Evolutionary conservation across 2,888 invertebrate genomes (phyloP).

Genomic region (Sympetrum striolatum): DNA sequence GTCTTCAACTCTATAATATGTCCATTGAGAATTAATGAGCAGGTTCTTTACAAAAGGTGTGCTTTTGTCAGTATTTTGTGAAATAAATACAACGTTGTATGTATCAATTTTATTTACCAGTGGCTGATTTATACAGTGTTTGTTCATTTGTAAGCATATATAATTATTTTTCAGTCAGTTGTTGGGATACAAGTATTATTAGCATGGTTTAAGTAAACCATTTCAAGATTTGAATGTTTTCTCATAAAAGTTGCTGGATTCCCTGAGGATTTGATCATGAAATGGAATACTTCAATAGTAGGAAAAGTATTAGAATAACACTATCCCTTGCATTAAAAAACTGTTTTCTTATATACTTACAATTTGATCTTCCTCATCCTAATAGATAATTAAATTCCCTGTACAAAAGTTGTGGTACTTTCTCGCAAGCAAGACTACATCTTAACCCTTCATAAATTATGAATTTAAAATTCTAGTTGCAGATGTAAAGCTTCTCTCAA

Average conservation of each 20-base stretch:
- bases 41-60: not conserved
- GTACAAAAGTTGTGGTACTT: too few relatives aligned
- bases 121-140: slow-evolving; percentile 1
- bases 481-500: too few relatives aligned
- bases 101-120: slow-evolving; percentile 14
- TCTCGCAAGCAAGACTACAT: too few relatives aligned
- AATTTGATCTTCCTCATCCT: not conserved
- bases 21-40: not conserved
- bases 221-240: not conserved
- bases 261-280: slow-evolving; percentile 13
- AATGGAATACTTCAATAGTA: not conserved
- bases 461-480: too few relatives aligned
- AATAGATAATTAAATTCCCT: too few relatives aligned
- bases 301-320: not conserved
- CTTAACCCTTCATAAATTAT: too few relatives aligned
- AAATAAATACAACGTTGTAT: slow-evolving; percentile 16
- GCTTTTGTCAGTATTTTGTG: not conserved
- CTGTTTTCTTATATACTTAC: not conserved
- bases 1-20: not conserved
- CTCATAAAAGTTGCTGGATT: not conserved
- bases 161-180: not conserved
- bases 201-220: not conserved
- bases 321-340: not conserved
- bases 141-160: slow-evolving; percentile 2
- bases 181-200: not conserved